phyloP scores from a whole-genome alignment of 30 jellyfish, hydroid and myxozoan genomes.

The Hydra vulgaris region DNA sequence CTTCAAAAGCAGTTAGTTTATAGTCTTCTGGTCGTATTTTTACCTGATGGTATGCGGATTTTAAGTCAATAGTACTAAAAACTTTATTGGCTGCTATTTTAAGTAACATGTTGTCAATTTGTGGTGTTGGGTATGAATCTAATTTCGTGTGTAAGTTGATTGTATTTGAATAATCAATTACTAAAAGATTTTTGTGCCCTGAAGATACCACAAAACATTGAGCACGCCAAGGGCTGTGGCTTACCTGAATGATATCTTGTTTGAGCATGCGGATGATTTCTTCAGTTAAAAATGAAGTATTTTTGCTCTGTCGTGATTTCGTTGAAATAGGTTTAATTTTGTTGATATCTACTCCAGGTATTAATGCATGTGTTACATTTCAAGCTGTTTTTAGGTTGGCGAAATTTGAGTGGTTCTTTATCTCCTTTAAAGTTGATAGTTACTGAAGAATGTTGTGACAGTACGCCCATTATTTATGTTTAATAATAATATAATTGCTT shows the following conservation, averaged over 20 bases:
- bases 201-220: constrained; percentile 34
- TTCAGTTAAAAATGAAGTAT: not conserved
- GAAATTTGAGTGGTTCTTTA: constrained; percentile 10
- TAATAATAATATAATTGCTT: constrained; percentile 10
- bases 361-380: not conserved
- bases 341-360: not conserved
- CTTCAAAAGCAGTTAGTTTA: constrained; percentile 39
- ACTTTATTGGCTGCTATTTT: constrained; percentile 23
- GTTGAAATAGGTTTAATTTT: not conserved
- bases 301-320: not conserved
- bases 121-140: constrained; percentile 46
- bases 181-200: constrained; percentile 42
- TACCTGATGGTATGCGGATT: constrained; percentile 47
- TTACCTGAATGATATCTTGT: constrained; percentile 31
- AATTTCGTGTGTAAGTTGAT: constrained; percentile 36
- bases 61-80: constrained; percentile 42
- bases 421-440: constrained; percentile 12
- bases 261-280: constrained; percentile 10
- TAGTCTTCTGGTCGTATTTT: constrained; percentile 9
- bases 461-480: constrained; percentile 31
- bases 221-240: constrained; percentile 53
- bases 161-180: constrained; percentile 44
- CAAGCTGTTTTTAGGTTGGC: not conserved
- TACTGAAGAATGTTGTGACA: constrained; percentile 19
- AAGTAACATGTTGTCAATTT: constrained; percentile 35